Percentiles rank a stretch among this genome's conserved stretches.
Evolutionary conservation across 2,888 invertebrate genomes (phyloP).

Genomic region (Andrena chrysosceles): DNA sequence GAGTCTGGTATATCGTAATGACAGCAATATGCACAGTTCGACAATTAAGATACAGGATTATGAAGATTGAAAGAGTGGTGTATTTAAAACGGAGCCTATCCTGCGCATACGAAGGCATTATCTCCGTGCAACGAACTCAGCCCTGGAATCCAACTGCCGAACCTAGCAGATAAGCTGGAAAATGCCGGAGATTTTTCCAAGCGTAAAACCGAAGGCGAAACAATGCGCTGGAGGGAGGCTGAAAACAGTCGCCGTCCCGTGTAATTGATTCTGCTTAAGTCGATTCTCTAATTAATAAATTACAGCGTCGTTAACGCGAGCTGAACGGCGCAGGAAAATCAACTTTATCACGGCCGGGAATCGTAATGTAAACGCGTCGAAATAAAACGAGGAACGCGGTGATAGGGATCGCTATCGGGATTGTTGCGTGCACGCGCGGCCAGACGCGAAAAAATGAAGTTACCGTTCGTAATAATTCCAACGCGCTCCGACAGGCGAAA

Average conservation of each 20-base stretch:
- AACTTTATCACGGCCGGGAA: conserved; percentile 24
- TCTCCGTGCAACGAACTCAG: too few relatives aligned
- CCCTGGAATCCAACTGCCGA: not conserved
- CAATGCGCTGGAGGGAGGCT: conserved; percentile 9
- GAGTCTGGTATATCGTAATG: conserved; percentile 29
- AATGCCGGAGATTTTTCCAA: conserved; percentile 16
- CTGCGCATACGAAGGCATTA: too few relatives aligned
- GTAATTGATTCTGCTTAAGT: conserved; percentile 32
- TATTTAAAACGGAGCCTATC: not conserved
- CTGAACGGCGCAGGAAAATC: not conserved
- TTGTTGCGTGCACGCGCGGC: conserved; percentile 14
- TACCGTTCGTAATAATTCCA: not conserved
- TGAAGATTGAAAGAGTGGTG: not conserved
- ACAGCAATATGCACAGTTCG: conserved; percentile 23
- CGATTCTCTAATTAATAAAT: conserved; percentile 42
- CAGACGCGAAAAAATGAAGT: conserved; percentile 15
- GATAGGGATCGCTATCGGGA: conserved; percentile 28
- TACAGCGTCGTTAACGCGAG: conserved; percentile 11
- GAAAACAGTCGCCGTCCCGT: conserved; percentile 31
- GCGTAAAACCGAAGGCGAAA: conserved; percentile 13
- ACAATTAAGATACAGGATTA: not conserved
- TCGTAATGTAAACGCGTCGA: conserved; percentile 41
- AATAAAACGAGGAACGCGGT: conserved; percentile 28
- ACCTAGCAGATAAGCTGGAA: conserved; percentile 27
- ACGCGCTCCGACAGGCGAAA: too few relatives aligned